Conservation (phyloP, 2,113 vertebrate genomes). For the Numida meleagris region DNA sequence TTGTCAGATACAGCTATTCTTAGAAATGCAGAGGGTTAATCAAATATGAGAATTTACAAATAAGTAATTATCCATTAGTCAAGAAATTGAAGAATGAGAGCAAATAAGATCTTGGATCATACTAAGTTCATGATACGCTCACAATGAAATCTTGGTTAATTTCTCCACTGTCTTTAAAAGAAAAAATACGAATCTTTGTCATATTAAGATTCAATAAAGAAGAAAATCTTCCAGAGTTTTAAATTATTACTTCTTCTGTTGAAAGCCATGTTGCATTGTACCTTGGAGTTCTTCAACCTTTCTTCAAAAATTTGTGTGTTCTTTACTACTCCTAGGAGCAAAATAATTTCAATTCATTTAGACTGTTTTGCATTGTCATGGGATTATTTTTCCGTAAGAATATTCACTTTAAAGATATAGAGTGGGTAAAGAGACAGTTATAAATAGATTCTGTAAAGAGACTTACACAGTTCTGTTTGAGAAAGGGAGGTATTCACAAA, state of each 20-base stretch:
- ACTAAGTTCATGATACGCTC: background rate
- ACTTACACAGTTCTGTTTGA: background rate
- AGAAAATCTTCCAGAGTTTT: background rate
- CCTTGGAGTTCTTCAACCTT: background rate
- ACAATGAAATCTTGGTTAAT: constrained; percentile 49
- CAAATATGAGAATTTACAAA: background rate
- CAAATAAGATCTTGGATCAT: constrained; percentile 1
- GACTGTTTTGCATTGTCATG: background rate
- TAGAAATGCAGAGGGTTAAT: background rate
- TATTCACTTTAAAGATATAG: background rate
- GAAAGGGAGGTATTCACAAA: background rate
- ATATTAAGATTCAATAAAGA: constrained; percentile 13
- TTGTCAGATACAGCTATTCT: background rate
- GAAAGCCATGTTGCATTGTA: background rate
- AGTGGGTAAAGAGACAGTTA: background rate
- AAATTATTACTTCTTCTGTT: background rate
- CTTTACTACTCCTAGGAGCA: background rate
- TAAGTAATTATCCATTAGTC: background rate
- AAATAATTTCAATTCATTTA: background rate
- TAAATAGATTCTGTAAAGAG: background rate
- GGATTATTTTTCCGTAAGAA: background rate
- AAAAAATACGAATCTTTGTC: background rate
- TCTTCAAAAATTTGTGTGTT: background rate
- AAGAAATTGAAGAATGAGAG: background rate
- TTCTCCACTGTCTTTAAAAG: background rate